These are phyloP conservation scores for Cnemophilus loriae DNA, from an alignment of 2,113 vertebrate genomes.

Conservation along the genomic window DNA sequence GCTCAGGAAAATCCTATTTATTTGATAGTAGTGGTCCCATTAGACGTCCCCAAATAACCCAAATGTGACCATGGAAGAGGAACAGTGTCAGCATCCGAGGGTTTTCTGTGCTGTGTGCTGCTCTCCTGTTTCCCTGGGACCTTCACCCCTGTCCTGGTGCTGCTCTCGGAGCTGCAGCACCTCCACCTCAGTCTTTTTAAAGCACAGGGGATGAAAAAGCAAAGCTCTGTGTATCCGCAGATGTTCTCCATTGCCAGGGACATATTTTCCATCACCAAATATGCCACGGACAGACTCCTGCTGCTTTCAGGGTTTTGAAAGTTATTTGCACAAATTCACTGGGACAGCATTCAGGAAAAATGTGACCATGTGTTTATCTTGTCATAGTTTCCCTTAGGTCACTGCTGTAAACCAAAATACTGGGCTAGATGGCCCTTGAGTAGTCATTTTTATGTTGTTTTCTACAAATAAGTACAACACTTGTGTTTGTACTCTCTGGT, in stretches of 20 bases:
- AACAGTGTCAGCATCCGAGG: neutral
- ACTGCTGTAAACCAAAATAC: neutral
- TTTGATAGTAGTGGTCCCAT: neutral
- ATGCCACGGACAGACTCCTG: neutral
- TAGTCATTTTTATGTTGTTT: neutral
- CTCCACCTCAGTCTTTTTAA: neutral
- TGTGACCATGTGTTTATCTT: constrained; percentile 22
- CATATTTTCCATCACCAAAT: constrained; percentile 19
- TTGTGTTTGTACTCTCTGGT: neutral
- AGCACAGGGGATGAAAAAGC: neutral
- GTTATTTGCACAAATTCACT: constrained; percentile 1
- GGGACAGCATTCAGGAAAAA: constrained; percentile 48
- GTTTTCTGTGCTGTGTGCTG: neutral
- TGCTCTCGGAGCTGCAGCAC: neutral
- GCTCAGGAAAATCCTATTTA: neutral
- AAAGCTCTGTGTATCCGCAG: neutral
- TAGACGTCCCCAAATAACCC: neutral
- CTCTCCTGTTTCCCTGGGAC: neutral
- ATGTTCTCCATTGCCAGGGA: neutral
- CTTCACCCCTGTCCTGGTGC: neutral
- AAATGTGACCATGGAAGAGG: neutral
- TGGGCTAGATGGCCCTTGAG: neutral
- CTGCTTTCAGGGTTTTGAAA: constrained; percentile 6
- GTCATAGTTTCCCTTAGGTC: constrained; percentile 38
- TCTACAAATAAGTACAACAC: neutral